These are phyloP conservation scores for Trilocha varians DNA, from an alignment of 2,888 invertebrate genomes.

Conservation along the genomic window DNA sequence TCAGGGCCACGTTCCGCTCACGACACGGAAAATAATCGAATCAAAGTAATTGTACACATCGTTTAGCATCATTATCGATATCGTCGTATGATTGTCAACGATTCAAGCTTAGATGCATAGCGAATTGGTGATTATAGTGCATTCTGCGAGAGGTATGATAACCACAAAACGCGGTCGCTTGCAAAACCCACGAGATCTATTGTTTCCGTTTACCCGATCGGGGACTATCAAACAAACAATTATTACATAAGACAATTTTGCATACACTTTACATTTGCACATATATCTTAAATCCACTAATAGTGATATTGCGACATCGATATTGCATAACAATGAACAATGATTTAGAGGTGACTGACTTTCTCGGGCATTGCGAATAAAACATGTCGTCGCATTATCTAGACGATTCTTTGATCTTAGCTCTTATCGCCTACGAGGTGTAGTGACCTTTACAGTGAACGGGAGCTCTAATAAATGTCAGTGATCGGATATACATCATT, in stretches of 20 bases:
- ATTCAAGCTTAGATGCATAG: not conserved
- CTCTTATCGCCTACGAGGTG: conserved; percentile 24
- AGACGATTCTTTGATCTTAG: conserved; percentile 39
- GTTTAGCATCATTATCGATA: not conserved
- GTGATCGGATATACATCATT: conserved; percentile 14
- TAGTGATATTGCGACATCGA: not conserved
- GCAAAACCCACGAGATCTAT: not conserved
- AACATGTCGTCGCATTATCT: not conserved
- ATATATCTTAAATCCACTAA: not conserved
- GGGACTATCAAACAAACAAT: not conserved
- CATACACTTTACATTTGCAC: not conserved
- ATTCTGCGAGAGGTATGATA: not conserved
- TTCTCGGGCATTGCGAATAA: not conserved
- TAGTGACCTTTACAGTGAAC: conserved; percentile 37
- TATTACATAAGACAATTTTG: not conserved
- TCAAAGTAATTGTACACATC: conserved; percentile 6
- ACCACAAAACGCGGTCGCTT: not conserved
- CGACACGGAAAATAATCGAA: conserved; percentile 25
- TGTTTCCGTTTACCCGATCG: not conserved
- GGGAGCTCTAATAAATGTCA: conserved; percentile 35
- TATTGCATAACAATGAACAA: conserved; percentile 5
- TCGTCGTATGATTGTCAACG: not conserved
- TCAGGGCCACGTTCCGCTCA: conserved; percentile 25
- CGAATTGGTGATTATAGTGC: not conserved
- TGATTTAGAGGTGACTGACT: not conserved